Conservation (phyloP, 2,888 invertebrate species). For the Seira musarum region DNA sequence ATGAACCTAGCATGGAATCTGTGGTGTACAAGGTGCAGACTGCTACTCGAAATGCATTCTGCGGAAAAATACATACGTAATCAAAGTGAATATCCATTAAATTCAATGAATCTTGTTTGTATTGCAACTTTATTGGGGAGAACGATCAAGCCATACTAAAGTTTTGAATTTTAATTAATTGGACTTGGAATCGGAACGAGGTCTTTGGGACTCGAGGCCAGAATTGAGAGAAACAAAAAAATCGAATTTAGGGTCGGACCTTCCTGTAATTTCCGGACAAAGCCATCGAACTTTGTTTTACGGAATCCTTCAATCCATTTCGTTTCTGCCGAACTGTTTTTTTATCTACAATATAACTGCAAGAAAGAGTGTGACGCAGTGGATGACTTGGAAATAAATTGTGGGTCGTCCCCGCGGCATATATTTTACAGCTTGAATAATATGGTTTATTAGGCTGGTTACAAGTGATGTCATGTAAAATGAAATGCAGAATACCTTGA, state of each 20-base stretch:
- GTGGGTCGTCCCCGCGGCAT: slow-evolving; percentile 6
- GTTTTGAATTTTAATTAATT: neutral
- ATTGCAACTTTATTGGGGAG: too few species aligned
- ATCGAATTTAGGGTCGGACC: too few species aligned
- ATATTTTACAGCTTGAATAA: slow-evolving; percentile 20
- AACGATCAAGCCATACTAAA: too few species aligned
- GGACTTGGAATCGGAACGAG: neutral
- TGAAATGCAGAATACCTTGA: slow-evolving; percentile 20
- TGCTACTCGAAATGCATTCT: too few species aligned
- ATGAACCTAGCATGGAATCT: too few species aligned
- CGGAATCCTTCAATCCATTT: slow-evolving; percentile 9
- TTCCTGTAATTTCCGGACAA: slow-evolving; percentile 34
- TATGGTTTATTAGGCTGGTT: slow-evolving; percentile 21
- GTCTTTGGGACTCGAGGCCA: neutral
- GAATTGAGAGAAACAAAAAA: slow-evolving; percentile 12
- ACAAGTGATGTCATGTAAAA: slow-evolving; percentile 5
- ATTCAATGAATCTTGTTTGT: too few species aligned
- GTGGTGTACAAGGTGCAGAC: too few species aligned
- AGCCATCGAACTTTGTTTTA: slow-evolving; percentile 17
- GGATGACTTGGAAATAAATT: slow-evolving; percentile 39
- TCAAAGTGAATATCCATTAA: too few species aligned
- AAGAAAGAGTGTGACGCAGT: slow-evolving; percentile 22
- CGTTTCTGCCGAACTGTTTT: slow-evolving; percentile 6
- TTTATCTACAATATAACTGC: slow-evolving; percentile 22
- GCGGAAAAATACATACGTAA: too few species aligned